A percentile compares a stretch with the other conserved stretches of the same genome.
These are phyloP conservation scores for Caenorhabditis drosophilae DNA, from an alignment of 2,888 invertebrate species.

Conservation along the genomic window DNA sequence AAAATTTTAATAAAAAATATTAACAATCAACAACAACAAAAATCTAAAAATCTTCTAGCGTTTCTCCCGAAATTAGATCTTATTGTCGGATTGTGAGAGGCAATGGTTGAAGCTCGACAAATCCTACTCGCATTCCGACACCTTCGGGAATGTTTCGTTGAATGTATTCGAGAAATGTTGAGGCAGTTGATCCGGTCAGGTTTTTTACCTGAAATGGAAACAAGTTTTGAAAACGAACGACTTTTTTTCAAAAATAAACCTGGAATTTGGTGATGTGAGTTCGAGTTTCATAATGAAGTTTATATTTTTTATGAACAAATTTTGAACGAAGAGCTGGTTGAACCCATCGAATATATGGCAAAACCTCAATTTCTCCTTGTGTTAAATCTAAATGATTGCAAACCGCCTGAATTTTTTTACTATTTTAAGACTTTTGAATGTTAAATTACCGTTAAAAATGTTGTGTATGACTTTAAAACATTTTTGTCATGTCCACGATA, in stretches of 20 bases:
- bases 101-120: conserved; percentile 53
- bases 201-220: conserved; percentile 78
- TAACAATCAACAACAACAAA: too few relatives aligned
- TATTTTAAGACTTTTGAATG: not conserved
- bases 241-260: conserved; percentile 73
- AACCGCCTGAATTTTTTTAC: conserved; percentile 43
- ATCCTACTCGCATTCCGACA: conserved; percentile 81
- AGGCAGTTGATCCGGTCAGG: conserved; percentile 91
- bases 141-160: conserved; percentile 97
- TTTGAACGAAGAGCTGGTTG: conserved; percentile 84
- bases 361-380: conserved; percentile 43
- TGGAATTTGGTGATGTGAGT: conserved; percentile 82
- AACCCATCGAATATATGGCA: conserved; percentile 64
- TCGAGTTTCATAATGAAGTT: conserved; percentile 91
- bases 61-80: too few relatives aligned
- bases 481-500: conserved; percentile 65
- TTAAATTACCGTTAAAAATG: conserved; percentile 57
- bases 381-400: conserved; percentile 53
- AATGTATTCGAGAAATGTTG: conserved; percentile 92
- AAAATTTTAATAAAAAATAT: too few relatives aligned
- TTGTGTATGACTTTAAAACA: conserved; percentile 62
- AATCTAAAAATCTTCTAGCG: too few relatives aligned
- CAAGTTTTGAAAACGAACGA: conserved; percentile 2
- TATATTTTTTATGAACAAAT: conserved; percentile 89
- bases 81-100: conserved; percentile 43